Evolutionary conservation across 1,140 invertebrate genomes (phyloP).

Genomic region (Saccostrea echinata): DNA sequence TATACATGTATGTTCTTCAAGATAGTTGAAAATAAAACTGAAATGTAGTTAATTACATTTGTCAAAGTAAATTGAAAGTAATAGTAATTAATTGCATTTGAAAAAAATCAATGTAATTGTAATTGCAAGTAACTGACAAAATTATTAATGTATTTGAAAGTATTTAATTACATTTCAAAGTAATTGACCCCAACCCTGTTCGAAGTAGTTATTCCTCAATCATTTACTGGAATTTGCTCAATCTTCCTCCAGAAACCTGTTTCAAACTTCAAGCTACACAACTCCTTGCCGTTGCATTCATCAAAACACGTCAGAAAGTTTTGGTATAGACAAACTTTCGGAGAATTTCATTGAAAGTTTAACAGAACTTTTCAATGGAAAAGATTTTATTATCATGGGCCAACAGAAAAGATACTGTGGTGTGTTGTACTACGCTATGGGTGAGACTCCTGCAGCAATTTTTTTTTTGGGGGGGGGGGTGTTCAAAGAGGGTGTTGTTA

Average conservation of each 20-base stretch:
- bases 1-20: no score
- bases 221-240: conserved; percentile 7
- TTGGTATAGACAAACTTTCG: neutral
- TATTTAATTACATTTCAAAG: no score
- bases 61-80: no score
- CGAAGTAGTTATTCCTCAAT: neutral
- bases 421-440: neutral
- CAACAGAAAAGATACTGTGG: neutral
- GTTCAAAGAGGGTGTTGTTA: neutral
- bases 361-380: neutral
- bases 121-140: no score
- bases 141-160: no score
- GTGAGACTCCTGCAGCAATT: neutral
- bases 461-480: neutral
- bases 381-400: neutral
- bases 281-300: neutral
- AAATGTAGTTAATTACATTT: no score
- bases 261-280: conserved; percentile 20
- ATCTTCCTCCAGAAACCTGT: neutral
- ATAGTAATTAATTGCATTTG: no score
- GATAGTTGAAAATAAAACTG: no score
- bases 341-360: neutral
- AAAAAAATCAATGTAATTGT: no score
- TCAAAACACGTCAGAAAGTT: neutral
- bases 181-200: no score